Evolutionary conservation across 2,113 vertebrate species (phyloP).

Genomic region (Chaenogobius annularis): DNA sequence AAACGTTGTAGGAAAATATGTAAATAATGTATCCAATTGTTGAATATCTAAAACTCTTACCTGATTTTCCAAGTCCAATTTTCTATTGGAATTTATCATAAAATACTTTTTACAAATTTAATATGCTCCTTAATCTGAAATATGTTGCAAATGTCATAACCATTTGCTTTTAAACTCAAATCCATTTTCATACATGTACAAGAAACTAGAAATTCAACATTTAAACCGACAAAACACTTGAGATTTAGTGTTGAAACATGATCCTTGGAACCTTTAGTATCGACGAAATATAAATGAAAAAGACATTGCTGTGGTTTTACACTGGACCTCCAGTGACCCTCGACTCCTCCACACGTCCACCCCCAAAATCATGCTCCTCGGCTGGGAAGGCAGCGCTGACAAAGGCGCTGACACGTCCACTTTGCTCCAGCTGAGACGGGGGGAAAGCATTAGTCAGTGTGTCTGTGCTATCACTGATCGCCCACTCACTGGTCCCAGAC

Average conservation of each 20-base stretch:
- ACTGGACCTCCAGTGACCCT: not conserved
- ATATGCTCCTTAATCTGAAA: no score
- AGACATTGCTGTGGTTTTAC: not conserved
- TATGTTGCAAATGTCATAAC: no score
- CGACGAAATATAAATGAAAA: not conserved
- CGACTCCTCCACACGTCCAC: not conserved
- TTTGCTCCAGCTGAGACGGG: conserved; percentile 44
- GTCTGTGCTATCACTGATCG: not conserved
- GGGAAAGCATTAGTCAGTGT: conserved; percentile 53
- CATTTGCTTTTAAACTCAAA: no score
- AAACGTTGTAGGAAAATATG: no score
- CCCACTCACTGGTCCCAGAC: conserved; percentile 11
- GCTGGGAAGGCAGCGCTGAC: conserved; percentile 1
- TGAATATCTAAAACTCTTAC: no score
- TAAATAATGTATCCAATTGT: no score
- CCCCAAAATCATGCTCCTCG: not conserved
- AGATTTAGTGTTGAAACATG: not conserved
- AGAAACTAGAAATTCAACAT: not conserved
- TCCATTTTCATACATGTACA: not conserved
- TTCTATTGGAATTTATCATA: no score
- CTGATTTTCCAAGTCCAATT: no score
- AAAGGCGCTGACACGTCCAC: conserved; percentile 15
- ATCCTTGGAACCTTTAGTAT: not conserved
- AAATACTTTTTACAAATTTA: no score
- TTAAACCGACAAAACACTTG: not conserved